Evolutionary conservation across 2,888 invertebrate genomes (phyloP), one percentile per base, ranked within the genome.

Genomic region (Tipula unca): DNA sequence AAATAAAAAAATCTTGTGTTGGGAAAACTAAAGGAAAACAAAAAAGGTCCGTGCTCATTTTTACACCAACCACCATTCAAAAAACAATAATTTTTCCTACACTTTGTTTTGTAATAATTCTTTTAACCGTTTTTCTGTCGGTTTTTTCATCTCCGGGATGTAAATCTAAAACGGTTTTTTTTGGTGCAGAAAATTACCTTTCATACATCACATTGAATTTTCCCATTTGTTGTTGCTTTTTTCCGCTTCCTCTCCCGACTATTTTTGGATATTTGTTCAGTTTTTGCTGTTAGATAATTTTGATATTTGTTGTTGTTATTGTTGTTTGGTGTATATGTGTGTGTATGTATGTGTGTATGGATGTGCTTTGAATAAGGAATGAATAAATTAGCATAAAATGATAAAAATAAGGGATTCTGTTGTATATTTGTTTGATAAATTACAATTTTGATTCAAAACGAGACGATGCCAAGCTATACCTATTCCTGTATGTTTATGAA

Each of bases 31-130:
- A 69, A 69, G 69, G 69, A 25, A 69, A 69, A 69, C 69, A 69
- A 69, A 69, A 69, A 69, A 69, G 69, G 69, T 69, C 69, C 69
- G 69, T 69, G 69, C 69, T 69, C 69, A 69, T 69, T 69, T 69
- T 69, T 69, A 69, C 69, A 69, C 69, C 69, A 69, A 69, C 69
- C 69, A 25, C 69, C 69, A 69, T 69, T 69, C 69, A 69, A 69
- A 69, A 69, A 69, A 69, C 69, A 69, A 69, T 69, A 69, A 69
- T 69, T 69, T 69, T 69, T 69, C 69, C 69, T 69, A 69, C 25
- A 69, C 69, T 69, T 69, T 69, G 69, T 69, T 69, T 69, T 69
- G 69, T 69, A 69, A 69, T 69, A 69, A 69, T 69, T 69, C 69
- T 69, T 25, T 69, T 69, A 69, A 69, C 69, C 69, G 69, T 69